Conservation (phyloP, 1,140 invertebrate genomes). For the Mactra quadrangularis region DNA sequence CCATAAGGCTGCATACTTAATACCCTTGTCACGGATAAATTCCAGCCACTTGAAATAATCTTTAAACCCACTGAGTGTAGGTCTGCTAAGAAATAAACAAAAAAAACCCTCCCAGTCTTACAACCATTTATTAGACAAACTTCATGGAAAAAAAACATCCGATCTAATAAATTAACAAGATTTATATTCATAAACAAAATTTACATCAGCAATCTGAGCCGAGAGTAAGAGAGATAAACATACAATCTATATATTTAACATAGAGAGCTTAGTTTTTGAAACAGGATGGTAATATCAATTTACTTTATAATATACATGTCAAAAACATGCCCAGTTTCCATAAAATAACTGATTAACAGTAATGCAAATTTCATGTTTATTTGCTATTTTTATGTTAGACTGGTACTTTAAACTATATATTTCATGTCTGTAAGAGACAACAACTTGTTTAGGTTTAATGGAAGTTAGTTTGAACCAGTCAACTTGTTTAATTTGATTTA, state of each 20-base stretch:
- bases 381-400: conserved; percentile 45
- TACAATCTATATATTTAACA: conserved; percentile 30
- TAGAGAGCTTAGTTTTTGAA: too few relatives aligned
- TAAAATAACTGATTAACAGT: conserved; percentile 42
- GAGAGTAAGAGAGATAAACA: conserved; percentile 25
- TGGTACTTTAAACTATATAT: neutral
- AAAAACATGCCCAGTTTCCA: conserved; percentile 40
- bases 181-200: conserved; percentile 59
- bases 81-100: neutral
- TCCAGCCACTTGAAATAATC: too few relatives aligned
- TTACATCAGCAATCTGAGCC: conserved; percentile 25
- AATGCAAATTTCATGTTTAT: conserved; percentile 60
- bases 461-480: too few relatives aligned
- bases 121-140: conserved; percentile 54
- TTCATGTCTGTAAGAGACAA: too few relatives aligned
- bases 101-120: conserved; percentile 16
- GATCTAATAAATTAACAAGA: conserved; percentile 56
- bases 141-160: conserved; percentile 53
- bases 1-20: too few relatives aligned
- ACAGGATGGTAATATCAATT: conserved; percentile 44
- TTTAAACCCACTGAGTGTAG: too few relatives aligned
- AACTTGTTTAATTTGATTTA: too few relatives aligned
- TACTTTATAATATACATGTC: conserved; percentile 57
- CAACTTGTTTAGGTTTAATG: too few relatives aligned
- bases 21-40: too few relatives aligned